Conservation (phyloP, 92 coral and sea anemone species). For the Actinernus sp. region DNA sequence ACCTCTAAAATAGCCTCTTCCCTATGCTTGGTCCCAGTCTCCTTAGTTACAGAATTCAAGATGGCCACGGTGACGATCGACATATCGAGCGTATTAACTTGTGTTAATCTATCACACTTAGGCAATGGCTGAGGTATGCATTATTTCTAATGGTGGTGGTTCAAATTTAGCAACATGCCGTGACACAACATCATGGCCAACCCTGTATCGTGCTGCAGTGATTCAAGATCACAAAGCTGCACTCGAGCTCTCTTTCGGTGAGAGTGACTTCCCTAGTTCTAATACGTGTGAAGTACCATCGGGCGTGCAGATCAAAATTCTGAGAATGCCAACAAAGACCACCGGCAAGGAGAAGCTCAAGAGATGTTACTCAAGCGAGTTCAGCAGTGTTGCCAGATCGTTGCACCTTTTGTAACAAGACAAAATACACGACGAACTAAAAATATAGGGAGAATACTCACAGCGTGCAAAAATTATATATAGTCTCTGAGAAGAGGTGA, state of each 20-base stretch:
- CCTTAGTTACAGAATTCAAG: conserved; percentile 17
- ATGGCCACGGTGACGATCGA: too few relatives aligned
- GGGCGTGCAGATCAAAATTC: conserved; percentile 53
- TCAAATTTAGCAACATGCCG: conserved; percentile 28
- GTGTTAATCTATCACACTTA: not conserved
- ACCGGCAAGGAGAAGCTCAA: conserved; percentile 30
- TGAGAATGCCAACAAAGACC: conserved; percentile 1
- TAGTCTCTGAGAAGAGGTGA: too few relatives aligned
- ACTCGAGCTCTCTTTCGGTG: conserved; percentile 24
- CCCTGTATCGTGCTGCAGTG: conserved; percentile 54
- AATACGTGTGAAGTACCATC: conserved; percentile 61
- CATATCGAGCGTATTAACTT: too few relatives aligned
- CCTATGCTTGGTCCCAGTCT: too few relatives aligned
- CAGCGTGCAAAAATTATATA: conserved; percentile 42
- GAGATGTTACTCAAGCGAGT: conserved; percentile 30
- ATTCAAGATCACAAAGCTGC: conserved; percentile 48
- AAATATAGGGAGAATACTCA: conserved; percentile 48
- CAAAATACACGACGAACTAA: conserved; percentile 58
- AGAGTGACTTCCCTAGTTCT: conserved; percentile 43
- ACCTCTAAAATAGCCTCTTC: too few relatives aligned
- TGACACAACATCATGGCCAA: conserved; percentile 48
- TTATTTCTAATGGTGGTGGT: conserved; percentile 40
- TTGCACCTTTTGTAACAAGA: conserved; percentile 49
- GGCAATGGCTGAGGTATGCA: conserved; percentile 47
- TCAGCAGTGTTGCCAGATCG: conserved; percentile 51